Conservation (phyloP, 64 coral and sea anemone species). For the Hydrozoanthus tunicans region DNA sequence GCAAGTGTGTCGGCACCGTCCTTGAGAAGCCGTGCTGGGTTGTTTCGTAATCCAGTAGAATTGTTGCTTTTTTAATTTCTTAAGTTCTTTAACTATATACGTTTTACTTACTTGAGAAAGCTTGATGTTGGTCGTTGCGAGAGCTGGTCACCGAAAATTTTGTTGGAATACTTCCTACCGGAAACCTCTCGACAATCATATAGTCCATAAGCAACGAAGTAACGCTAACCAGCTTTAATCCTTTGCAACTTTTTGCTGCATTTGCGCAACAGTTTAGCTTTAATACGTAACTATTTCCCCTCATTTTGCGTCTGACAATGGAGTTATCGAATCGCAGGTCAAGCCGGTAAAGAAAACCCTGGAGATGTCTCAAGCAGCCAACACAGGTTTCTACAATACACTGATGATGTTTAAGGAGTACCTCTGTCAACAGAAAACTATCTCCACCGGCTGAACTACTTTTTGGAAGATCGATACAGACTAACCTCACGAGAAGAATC, state of each 20-base stretch:
- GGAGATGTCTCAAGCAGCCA: no score
- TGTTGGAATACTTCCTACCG: constrained; percentile 15
- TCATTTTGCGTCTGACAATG: constrained; percentile 12
- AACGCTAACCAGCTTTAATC: no score
- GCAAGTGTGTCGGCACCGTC: background rate
- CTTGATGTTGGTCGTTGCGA: background rate
- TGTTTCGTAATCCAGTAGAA: background rate
- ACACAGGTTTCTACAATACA: no score
- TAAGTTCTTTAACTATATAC: background rate
- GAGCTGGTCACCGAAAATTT: constrained; percentile 51
- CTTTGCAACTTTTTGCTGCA: background rate
- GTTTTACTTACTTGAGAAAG: no score
- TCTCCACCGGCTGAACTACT: no score
- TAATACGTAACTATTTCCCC: constrained; percentile 11
- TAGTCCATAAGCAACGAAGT: no score
- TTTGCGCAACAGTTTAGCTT: constrained; percentile 37
- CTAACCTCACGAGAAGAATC: background rate
- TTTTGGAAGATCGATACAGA: background rate
- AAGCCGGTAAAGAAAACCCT: no score
- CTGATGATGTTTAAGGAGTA: no score
- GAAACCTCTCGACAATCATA: background rate
- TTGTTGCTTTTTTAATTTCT: background rate
- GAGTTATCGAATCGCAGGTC: constrained; percentile 38
- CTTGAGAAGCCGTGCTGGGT: background rate
- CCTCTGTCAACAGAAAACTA: no score